These are phyloP conservation scores for Ataeniobius toweri DNA, from an alignment of 2,797 vertebrate species.

Conservation along the genomic window DNA sequence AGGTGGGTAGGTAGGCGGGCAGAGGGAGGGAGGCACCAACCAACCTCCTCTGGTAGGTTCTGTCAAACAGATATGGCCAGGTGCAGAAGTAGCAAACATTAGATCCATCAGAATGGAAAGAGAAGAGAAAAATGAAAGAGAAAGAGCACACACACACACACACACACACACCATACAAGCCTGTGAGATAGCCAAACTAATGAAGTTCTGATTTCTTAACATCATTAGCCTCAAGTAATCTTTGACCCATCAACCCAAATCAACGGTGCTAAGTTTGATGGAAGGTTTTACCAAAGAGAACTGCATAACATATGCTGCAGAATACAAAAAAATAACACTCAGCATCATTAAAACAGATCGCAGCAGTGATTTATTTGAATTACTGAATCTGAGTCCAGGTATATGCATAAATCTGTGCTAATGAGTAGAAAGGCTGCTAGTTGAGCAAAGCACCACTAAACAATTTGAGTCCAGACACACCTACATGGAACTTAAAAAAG, in stretches of 20 bases:
- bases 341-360: background rate
- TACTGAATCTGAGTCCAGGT: background rate
- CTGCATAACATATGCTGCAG: background rate
- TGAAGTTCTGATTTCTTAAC: constrained; percentile 43
- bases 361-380: background rate
- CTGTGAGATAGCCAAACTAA: constrained; percentile 67
- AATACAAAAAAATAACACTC: background rate
- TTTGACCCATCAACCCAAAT: constrained; percentile 12
- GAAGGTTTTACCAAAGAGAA: background rate
- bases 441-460: background rate
- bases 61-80: constrained; percentile 81
- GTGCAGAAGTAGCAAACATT: constrained; percentile 75
- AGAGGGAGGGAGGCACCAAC: constrained; percentile 80
- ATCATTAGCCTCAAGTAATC: constrained; percentile 14
- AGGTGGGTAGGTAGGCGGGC: constrained; percentile 75
- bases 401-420: background rate
- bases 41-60: constrained; percentile 87
- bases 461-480: background rate
- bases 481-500: background rate
- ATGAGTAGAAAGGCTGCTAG: background rate
- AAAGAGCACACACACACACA: constrained; percentile 63
- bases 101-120: constrained; percentile 78
- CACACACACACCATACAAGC: constrained; percentile 71
- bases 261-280: background rate
- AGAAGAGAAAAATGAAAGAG: constrained; percentile 61